These are phyloP conservation scores for Epinotia brunnichana DNA, from an alignment of 2,888 invertebrate species.

Conservation along the genomic window DNA sequence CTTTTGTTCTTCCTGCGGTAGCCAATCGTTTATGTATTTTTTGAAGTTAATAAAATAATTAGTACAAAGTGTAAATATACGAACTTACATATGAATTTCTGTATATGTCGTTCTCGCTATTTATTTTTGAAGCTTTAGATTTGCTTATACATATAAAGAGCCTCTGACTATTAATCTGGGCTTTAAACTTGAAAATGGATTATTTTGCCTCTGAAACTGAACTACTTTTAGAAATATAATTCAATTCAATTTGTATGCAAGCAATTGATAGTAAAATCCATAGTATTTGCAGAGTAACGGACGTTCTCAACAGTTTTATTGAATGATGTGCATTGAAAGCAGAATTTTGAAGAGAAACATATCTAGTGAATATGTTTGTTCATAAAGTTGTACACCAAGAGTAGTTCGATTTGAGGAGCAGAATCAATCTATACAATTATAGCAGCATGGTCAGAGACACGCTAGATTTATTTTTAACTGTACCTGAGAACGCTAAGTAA, in stretches of 20 bases:
- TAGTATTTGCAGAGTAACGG: no score
- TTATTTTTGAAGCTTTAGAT: neutral
- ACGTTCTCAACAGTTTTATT: no score
- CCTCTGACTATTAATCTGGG: neutral
- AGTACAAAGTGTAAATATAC: neutral
- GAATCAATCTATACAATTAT: neutral
- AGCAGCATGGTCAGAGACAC: neutral
- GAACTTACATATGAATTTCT: neutral
- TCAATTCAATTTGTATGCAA: no score
- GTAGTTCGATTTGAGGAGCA: neutral
- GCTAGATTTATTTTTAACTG: neutral
- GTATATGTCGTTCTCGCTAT: neutral
- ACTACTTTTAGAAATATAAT: no score
- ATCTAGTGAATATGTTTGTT: neutral
- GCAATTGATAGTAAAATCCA: no score
- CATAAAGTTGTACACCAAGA: neutral
- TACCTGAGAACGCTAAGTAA: neutral
- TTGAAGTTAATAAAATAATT: no score
- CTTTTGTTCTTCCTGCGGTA: slow-evolving; percentile 1
- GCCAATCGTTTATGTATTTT: neutral
- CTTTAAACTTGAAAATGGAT: neutral
- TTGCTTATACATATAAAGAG: neutral
- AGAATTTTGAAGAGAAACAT: no score
- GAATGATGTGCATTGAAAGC: no score
- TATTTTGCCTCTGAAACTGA: no score